These are phyloP conservation scores for Kradibia gibbosae DNA, from an alignment of 1,140 invertebrate species.

Conservation along the genomic window DNA sequence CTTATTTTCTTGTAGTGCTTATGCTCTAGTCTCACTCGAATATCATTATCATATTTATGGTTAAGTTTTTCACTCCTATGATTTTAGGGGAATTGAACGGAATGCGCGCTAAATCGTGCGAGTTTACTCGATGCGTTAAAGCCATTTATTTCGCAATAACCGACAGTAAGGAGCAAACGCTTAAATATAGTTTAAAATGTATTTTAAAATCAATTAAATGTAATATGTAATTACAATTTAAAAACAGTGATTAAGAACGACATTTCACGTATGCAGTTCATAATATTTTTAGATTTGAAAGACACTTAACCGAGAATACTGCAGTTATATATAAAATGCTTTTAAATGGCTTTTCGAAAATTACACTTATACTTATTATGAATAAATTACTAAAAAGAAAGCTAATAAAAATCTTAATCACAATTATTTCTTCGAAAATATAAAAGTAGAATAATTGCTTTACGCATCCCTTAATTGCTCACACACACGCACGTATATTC, in stretches of 20 bases:
- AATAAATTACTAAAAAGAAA: neutral
- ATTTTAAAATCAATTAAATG: neutral
- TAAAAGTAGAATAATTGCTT: neutral
- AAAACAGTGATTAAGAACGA: neutral
- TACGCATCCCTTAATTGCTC: neutral
- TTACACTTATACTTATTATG: neutral
- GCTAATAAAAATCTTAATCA: neutral
- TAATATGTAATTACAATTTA: neutral
- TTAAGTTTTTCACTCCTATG: neutral
- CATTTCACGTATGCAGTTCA: neutral
- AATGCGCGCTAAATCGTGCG: neutral
- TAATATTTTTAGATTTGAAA: neutral
- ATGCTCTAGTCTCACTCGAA: neutral
- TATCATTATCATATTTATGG: conserved; percentile 10
- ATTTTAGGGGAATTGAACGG: neutral
- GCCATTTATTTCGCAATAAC: neutral
- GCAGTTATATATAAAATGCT: neutral
- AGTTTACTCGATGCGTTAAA: neutral
- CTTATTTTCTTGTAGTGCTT: neutral
- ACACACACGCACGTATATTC: too few relatives aligned
- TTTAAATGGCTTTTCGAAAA: neutral
- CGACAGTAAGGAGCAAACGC: neutral
- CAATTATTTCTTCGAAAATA: conserved; percentile 3
- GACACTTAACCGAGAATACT: neutral
- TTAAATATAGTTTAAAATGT: neutral